Percentiles rank a stretch among this genome's conserved stretches.
Conservation (phyloP, 2,888 invertebrate genomes). For the Arge pagana region DNA sequence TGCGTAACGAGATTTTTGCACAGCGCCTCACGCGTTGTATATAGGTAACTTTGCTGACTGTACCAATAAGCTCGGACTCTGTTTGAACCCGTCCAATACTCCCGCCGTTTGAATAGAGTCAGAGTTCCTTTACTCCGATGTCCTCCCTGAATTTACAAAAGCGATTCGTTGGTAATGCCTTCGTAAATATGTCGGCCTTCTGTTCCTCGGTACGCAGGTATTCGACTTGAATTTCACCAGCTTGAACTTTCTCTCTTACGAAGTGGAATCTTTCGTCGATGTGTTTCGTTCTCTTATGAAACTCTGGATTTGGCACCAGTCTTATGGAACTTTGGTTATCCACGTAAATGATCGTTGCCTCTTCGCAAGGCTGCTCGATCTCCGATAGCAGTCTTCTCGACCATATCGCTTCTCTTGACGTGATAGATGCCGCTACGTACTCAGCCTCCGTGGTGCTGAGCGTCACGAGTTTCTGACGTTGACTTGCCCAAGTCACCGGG, state of each 20-base stretch:
- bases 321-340: conserved; percentile 35
- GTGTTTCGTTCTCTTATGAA: conserved; percentile 35
- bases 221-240: not conserved
- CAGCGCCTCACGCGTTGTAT: too few relatives aligned
- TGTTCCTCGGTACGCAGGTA: not conserved
- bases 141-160: too few relatives aligned
- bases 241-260: conserved; percentile 25
- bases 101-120: too few relatives aligned
- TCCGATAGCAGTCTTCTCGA: conserved; percentile 27
- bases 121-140: too few relatives aligned
- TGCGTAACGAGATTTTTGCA: too few relatives aligned
- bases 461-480: conserved; percentile 29
- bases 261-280: conserved; percentile 31
- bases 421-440: conserved; percentile 32
- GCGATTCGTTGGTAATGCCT: conserved; percentile 4
- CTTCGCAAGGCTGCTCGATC: conserved; percentile 17
- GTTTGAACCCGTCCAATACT: too few relatives aligned
- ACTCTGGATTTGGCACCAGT: conserved; percentile 30
- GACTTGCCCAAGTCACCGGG: conserved; percentile 30
- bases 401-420: conserved; percentile 34
- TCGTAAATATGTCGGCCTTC: conserved; percentile 9
- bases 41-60: too few relatives aligned
- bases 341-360: conserved; percentile 22
- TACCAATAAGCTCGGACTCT: too few relatives aligned
- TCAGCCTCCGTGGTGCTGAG: conserved; percentile 34